phyloP scores from a whole-genome alignment of 2,888 invertebrate genomes.

The Odontocerum albicorne region DNA sequence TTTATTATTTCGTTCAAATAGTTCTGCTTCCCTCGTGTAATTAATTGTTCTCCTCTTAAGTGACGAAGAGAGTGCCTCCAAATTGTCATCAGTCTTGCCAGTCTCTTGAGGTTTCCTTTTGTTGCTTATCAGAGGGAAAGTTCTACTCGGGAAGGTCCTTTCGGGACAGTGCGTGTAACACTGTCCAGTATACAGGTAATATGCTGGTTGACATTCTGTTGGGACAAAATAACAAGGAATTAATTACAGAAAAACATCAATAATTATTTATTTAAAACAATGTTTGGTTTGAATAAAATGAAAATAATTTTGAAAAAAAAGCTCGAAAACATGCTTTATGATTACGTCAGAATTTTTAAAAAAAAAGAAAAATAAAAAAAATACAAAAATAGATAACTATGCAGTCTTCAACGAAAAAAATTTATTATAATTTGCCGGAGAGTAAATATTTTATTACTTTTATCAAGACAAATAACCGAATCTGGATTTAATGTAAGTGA shows the following conservation, averaged over 20 bases:
- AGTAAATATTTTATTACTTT: no score
- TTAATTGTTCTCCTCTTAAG: constrained; percentile 7
- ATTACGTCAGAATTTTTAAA: no score
- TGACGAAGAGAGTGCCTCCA: constrained; percentile 16
- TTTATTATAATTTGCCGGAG: no score
- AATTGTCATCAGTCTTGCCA: constrained; percentile 37
- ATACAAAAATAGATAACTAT: no score
- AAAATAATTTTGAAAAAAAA: neutral
- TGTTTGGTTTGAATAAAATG: neutral
- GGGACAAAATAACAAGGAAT: constrained; percentile 38
- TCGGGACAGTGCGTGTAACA: constrained; percentile 64
- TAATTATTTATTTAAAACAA: neutral
- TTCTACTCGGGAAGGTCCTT: constrained; percentile 53
- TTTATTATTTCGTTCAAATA: neutral
- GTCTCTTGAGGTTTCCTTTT: constrained; percentile 34
- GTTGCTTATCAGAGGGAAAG: constrained; percentile 44
- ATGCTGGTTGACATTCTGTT: constrained; percentile 68
- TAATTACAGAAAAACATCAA: constrained; percentile 6
- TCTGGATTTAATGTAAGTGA: no score
- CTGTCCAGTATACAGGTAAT: constrained; percentile 61
- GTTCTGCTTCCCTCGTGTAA: constrained; percentile 38
- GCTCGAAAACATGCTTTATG: neutral
- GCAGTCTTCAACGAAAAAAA: no score
- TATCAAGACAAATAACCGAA: no score
- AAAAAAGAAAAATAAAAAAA: no score